Evolutionary conservation across 1,140 invertebrate species (phyloP).

Genomic region (Leptinotarsa texana): DNA sequence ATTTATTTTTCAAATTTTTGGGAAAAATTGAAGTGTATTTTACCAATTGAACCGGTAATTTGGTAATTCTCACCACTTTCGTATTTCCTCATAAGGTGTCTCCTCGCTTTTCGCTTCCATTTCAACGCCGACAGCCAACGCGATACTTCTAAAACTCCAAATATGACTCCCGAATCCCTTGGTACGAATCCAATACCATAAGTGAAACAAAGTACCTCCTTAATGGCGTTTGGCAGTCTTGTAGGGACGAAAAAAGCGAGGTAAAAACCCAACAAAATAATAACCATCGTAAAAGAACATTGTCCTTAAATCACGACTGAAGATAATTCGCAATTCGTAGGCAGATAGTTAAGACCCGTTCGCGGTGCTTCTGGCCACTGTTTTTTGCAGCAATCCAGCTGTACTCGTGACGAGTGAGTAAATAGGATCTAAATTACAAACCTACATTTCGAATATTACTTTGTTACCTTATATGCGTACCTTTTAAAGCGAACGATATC

Average conservation of each 20-base stretch:
- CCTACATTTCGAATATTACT: conserved; percentile 45
- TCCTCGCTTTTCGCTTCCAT: conserved; percentile 6
- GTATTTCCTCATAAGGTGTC: conserved; percentile 1
- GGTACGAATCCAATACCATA: conserved; percentile 10
- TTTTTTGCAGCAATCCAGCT: conserved; percentile 36
- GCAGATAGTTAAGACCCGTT: conserved; percentile 23
- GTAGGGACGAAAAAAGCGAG: conserved; percentile 24
- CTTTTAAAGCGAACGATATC: conserved; percentile 36
- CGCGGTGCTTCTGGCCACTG: conserved; percentile 26
- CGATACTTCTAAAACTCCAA: conserved; percentile 8
- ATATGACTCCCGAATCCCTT: conserved; percentile 12
- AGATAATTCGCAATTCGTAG: conserved; percentile 35
- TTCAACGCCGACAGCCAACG: neutral
- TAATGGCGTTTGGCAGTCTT: conserved; percentile 27
- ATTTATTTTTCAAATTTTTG: no score
- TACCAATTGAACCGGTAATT: no score
- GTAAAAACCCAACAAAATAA: conserved; percentile 23
- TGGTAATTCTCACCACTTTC: no score
- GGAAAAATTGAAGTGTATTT: no score
- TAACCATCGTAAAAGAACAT: conserved; percentile 29
- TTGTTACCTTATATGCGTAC: conserved; percentile 31
- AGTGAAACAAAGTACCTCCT: conserved; percentile 19
- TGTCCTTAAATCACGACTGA: conserved; percentile 26
- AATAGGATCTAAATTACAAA: conserved; percentile 43
- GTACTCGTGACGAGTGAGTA: conserved; percentile 40